Base-by-base conservation (phyloP, 2,888 invertebrate genomes). In the Mythimna albipuncta region DNA sequence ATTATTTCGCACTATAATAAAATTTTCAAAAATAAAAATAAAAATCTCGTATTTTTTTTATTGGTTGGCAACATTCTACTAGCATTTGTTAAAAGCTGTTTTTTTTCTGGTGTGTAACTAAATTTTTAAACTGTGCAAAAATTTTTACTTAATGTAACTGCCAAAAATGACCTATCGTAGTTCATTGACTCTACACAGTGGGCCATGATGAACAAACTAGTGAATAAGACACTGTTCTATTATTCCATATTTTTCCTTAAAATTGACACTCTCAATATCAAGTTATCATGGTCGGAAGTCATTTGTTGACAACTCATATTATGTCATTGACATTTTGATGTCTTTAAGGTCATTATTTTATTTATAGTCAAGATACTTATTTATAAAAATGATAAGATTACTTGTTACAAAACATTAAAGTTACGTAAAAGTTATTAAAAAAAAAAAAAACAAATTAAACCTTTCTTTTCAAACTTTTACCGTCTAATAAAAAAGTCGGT, bases 131-230 rank as follows among this genome's bases (percentile, higher is more conserved):
- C 16, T n/a, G 41, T 77, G 38, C 41, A 55, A 61, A 64, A 50
- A 41, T 55, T 13, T 32, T n/a, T 47, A 50, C 10, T n/a, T 16
- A 35, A 26, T 47, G n/a, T 35, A 41, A 64, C 50, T 71, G 19
- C 64, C 54, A 64, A 64, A 75, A 64, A 64, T 71, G 38, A 76
- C 61, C 72, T 77, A 55, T 55, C 47, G 50, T 64, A 55, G 75
- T 61, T 76, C 75, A 76, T 35, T 44, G 75, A 77, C 77, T 41
- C 16, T 32, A 76, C 52, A 63, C 59, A 70, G 64, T 77, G 54
- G 59, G 32, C 64, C 21, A 64, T 41, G n/a, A 71, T 64, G 47
- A 41, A 0, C 32, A 2, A 55, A 50, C 16, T 54, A 52, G 13
- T 69, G 50, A 26, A 35, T 16, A 41, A 44, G 44, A 58, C 5